These are phyloP conservation scores for Cryptus armator DNA, from an alignment of 2,888 invertebrate genomes.

Conservation along the genomic window DNA sequence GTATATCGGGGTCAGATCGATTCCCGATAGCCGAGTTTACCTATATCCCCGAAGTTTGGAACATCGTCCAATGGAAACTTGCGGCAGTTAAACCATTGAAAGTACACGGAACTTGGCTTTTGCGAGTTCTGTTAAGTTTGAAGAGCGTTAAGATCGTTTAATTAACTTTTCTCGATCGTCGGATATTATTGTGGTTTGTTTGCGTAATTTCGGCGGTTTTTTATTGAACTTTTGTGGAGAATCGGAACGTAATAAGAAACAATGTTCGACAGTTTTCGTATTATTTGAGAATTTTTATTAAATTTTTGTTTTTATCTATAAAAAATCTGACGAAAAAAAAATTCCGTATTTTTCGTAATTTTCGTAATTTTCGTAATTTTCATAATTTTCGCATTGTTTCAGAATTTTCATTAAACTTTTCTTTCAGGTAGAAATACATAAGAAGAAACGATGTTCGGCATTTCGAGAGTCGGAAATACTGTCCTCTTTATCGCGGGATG, in stretches of 20 bases:
- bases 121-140: background rate
- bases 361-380: background rate
- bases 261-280: too few species aligned
- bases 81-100: background rate
- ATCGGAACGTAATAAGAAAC: too few species aligned
- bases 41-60: background rate
- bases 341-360: too few species aligned
- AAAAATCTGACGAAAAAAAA: too few species aligned
- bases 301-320: too few species aligned
- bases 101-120: background rate
- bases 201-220: too few species aligned
- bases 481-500: conserved; percentile 76
- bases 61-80: background rate
- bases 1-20: conserved; percentile 65
- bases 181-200: background rate
- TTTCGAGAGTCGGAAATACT: conserved; percentile 78
- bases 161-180: background rate
- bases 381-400: too few species aligned
- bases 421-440: conserved; percentile 47
- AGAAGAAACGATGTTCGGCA: conserved; percentile 77
- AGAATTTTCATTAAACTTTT: background rate
- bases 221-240: too few species aligned
- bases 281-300: too few species aligned
- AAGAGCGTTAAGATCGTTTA: background rate
- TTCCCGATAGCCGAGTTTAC: conserved; percentile 32